Evolutionary conservation across 2,888 invertebrate species (phyloP).

Genomic region (Chesias legatella): DNA sequence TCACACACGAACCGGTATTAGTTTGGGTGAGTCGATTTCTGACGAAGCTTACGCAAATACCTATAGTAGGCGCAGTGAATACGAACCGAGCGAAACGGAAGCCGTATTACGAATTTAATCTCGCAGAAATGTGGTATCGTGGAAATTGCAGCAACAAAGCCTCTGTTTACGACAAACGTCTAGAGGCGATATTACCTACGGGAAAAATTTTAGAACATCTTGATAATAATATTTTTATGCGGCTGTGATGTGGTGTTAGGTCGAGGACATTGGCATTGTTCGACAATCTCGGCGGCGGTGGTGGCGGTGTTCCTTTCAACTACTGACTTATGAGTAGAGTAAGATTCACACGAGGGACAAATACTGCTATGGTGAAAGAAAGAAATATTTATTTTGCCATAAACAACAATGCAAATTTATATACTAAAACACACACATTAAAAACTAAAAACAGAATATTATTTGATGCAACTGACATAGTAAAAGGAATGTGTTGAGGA

Average conservation of each 20-base stretch:
- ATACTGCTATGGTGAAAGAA: too few relatives aligned
- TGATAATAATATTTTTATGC: conserved; percentile 44
- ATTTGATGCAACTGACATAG: too few relatives aligned
- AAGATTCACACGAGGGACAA: too few relatives aligned
- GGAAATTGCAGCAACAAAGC: conserved; percentile 68
- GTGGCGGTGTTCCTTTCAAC: too few relatives aligned
- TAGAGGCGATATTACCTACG: conserved; percentile 48
- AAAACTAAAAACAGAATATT: too few relatives aligned
- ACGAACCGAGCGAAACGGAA: conserved; percentile 60
- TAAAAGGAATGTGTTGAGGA: too few relatives aligned
- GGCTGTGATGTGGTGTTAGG: conserved; percentile 24
- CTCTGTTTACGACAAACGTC: conserved; percentile 66
- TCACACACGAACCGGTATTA: conserved; percentile 24
- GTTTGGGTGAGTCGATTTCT: conserved; percentile 29
- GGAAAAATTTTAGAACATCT: conserved; percentile 45
- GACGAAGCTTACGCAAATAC: conserved; percentile 37
- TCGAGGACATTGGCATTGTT: conserved; percentile 13
- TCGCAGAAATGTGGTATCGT: conserved; percentile 74
- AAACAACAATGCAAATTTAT: too few relatives aligned
- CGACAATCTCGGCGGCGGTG: neutral
- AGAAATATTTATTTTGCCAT: too few relatives aligned
- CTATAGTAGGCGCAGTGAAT: conserved; percentile 61
- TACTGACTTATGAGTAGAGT: too few relatives aligned
- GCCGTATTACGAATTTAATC: conserved; percentile 76
- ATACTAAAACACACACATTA: too few relatives aligned